These are phyloP conservation scores for Agrypnia vestita DNA, from an alignment of 1,140 invertebrate species.

Conservation along the genomic window DNA sequence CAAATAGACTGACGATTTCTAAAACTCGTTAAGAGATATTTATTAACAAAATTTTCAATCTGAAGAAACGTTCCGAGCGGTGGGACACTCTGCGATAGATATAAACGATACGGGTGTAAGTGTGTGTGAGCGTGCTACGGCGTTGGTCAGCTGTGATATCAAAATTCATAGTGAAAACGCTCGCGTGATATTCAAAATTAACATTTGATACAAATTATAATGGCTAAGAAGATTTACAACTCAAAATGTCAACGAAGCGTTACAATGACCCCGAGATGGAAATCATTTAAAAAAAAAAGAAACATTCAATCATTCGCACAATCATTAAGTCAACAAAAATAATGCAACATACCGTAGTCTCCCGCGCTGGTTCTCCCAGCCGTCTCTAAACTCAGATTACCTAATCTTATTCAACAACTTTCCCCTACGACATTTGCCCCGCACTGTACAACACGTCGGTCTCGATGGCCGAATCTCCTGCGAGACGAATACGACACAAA, in stretches of 20 bases:
- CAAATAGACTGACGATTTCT: too few species aligned
- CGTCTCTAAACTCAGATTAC: slow-evolving; percentile 23
- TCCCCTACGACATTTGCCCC: neutral
- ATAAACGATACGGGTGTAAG: slow-evolving; percentile 6
- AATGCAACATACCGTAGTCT: slow-evolving; percentile 23
- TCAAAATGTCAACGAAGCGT: slow-evolving; percentile 7
- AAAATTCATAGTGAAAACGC: slow-evolving; percentile 7
- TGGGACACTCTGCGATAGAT: neutral
- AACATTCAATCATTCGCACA: slow-evolving; percentile 34
- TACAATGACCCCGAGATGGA: slow-evolving; percentile 10
- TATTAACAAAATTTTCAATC: too few species aligned
- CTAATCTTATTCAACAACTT: slow-evolving; percentile 29
- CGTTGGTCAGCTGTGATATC: slow-evolving; percentile 12
- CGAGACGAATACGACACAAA: too few species aligned
- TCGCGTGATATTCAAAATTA: neutral
- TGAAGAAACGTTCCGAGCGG: neutral
- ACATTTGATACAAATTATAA: neutral
- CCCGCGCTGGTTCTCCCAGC: slow-evolving; percentile 27
- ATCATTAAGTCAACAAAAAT: slow-evolving; percentile 46
- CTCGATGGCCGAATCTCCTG: too few species aligned
- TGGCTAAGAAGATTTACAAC: slow-evolving; percentile 10
- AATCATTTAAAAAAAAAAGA: slow-evolving; percentile 34
- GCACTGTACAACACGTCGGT: too few species aligned
- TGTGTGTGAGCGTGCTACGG: slow-evolving; percentile 3
- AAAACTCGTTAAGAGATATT: too few species aligned